These are phyloP conservation scores for Mythimna lalbum DNA, from an alignment of 2,888 invertebrate species.

Conservation along the genomic window DNA sequence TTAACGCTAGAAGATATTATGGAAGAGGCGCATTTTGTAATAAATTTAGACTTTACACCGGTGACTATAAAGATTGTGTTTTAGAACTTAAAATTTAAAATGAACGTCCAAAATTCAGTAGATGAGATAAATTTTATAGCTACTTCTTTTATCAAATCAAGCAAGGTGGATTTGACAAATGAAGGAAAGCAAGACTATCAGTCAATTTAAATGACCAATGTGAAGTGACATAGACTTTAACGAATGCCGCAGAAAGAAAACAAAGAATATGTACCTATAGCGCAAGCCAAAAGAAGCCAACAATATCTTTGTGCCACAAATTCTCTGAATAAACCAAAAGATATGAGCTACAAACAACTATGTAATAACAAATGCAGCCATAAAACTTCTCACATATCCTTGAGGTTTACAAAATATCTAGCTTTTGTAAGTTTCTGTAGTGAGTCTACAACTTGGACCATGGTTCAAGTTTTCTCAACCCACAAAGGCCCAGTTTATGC, in stretches of 20 bases:
- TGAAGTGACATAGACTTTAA: not conserved
- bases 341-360: slow-evolving; percentile 2
- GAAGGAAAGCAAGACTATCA: not conserved
- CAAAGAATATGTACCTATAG: not conserved
- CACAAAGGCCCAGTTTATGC: slow-evolving; percentile 73
- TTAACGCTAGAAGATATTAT: slow-evolving; percentile 28
- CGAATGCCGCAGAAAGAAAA: not conserved
- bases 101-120: not conserved
- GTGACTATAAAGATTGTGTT: slow-evolving; percentile 24
- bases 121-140: not conserved
- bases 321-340: slow-evolving; percentile 10
- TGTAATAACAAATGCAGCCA: slow-evolving; percentile 4
- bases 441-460: slow-evolving; percentile 63
- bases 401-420: slow-evolving; percentile 17
- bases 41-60: slow-evolving; percentile 30
- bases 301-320: not conserved
- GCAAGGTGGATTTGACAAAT: not conserved
- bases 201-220: not conserved
- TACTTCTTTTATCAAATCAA: too few relatives aligned
- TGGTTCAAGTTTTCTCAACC: slow-evolving; percentile 67
- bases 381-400: slow-evolving; percentile 34
- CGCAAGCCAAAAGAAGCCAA: not conserved
- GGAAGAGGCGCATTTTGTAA: slow-evolving; percentile 14
- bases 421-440: slow-evolving; percentile 8
- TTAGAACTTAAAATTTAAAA: slow-evolving; percentile 10